Evolutionary conservation across 1,140 invertebrate species (phyloP), one percentile per base, ranked within the genome.

Genomic region (Orchesella cincta): DNA sequence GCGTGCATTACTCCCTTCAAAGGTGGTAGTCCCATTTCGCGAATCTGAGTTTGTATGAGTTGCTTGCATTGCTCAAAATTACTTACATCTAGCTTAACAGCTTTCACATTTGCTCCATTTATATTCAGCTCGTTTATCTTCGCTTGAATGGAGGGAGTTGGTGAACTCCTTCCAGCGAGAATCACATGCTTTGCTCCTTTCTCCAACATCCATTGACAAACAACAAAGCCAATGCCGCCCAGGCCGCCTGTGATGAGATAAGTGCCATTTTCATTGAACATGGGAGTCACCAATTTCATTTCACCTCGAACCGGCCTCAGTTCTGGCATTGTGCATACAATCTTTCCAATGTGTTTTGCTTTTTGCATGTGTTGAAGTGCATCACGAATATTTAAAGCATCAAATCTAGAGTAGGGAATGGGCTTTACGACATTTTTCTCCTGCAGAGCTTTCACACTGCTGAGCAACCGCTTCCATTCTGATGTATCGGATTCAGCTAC

Each of bases 261-360:
- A 8, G 35, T 73, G 20, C 71, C 23, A 8, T 23, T 20, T 2
- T 39, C 33, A n/a, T 23, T 73, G 28, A 73, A 73, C 5, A 73
- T 34, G 16, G 62, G 62, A 3, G 62, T 29, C 3, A 67, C 5
- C 2, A 29, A 12, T 20, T 73, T 2, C 3, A 3, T 46, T 31
- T 29, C 23, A 12, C 54, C 3, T 12, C 3, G 31, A 8, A 26
- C 62, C 8, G 26, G 3, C 29, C 8, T 29, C 1, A 14, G 23
- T 26, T 73, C 34, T 8, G 34, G 34, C 71, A 73, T 73, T n/a
- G 23, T 46, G 8, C 8, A 8, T 1, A 73, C 36, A 5, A 73
- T 35, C 26, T 73, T 73, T 26, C 71, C 71, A 46, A 73, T 73
- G 28, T 73, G 71, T 28, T 73, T 14, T n/a, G 71, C 71, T 16